phyloP scores from a whole-genome alignment of 1,140 invertebrate genomes.

The Lucilia sericata region DNA sequence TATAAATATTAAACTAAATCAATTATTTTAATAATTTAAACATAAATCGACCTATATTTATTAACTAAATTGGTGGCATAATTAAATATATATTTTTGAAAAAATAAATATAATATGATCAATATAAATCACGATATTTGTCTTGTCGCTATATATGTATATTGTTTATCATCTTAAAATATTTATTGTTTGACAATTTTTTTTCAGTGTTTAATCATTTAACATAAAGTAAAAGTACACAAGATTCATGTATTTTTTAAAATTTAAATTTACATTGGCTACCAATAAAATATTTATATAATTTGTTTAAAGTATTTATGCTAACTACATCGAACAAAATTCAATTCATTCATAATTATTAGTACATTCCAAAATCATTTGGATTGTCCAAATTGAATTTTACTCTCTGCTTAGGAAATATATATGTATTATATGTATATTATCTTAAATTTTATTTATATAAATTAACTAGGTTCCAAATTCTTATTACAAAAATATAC shows the following conservation, averaged over 20 bases:
- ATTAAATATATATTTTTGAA: too few species aligned
- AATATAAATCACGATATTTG: too few species aligned
- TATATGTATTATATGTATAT: neutral
- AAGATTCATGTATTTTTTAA: neutral
- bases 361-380: too few species aligned
- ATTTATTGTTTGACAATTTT: constrained; percentile 21
- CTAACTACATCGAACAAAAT: too few species aligned
- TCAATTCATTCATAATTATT: too few species aligned
- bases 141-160: neutral
- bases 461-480: too few species aligned
- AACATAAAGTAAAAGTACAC: neutral
- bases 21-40: too few species aligned
- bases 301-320: neutral
- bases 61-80: too few species aligned
- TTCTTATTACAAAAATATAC: too few species aligned
- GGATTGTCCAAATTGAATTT: neutral
- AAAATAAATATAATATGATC: too few species aligned
- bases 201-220: neutral
- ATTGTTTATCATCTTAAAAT: neutral
- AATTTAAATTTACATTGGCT: neutral
- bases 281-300: neutral
- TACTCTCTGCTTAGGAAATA: neutral
- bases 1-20: too few species aligned
- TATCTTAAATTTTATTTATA: neutral
- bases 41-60: too few species aligned